Evolutionary conservation across 2,797 vertebrate genomes (phyloP), one percentile per base, ranked within the genome.

Genomic region (Cirrhinus molitorella): DNA sequence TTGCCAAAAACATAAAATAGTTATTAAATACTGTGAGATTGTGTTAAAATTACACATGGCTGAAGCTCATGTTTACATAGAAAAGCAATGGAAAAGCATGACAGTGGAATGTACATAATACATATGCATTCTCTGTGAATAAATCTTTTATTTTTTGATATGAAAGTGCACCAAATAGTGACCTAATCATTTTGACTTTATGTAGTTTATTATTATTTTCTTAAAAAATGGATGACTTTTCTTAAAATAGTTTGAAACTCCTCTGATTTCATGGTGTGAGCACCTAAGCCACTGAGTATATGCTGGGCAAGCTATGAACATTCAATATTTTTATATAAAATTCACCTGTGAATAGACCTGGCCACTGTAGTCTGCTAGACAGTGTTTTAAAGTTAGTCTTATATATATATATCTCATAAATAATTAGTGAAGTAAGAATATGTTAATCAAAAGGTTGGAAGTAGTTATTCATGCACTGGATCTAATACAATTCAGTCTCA

Each of bases 361-460:
- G 25, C 3, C 4, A 61, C n/a, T 34, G 45, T 25, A 17, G 28
- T 8, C 47, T 34, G 19, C 11, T 49, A 16, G 19, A 49, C 12
- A 4, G 13, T 28, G 14, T 28, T 65, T 49, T 59, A 21, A 49
- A 78, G 31, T 53, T n/a, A 13, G 9, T 53, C 63, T 72, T 25
- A 34, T 1, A 40, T 74, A n/a, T n/a, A n/a, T 74, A 65, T 61
- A 9, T 53, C 12, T 4, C 9, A 19, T 5, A 63, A 82, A 66
- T 67, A 40, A 83, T 66, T 51, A 83, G 61, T 34, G 31, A 68
- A 55, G 51, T 47, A 37, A 77, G 19, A 77, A 83, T 57, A 23
- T 67, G 37, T 51, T 13, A 57, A 13, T 47, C 23, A 43, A 34
- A 65, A 51, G n/a, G 71, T 53, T 75, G 47, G 53, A 75, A 82